phyloP scores from a whole-genome alignment of 1,140 invertebrate species.

The Lepidurus couesii region DNA sequence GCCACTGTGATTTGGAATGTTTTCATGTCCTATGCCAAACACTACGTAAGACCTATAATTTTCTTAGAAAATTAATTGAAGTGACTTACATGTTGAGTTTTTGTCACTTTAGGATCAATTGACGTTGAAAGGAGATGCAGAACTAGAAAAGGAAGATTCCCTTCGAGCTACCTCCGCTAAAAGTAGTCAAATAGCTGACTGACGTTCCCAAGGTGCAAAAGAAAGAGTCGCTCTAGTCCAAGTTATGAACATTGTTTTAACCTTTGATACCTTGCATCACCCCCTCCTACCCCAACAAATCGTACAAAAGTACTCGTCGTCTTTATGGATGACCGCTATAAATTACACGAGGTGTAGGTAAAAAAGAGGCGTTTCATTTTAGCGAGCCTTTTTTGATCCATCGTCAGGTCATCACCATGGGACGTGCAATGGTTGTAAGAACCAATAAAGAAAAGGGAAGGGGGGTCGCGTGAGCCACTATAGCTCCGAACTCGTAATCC shows the following conservation, averaged over 20 bases:
- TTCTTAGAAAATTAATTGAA: neutral
- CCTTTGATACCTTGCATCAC: neutral
- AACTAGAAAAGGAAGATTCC: neutral
- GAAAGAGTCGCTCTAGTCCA: neutral
- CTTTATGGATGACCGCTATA: neutral
- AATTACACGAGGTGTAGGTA: neutral
- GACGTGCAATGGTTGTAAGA: slow-evolving; percentile 4
- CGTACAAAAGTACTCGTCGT: slow-evolving; percentile 1
- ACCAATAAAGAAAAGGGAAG: slow-evolving; percentile 2
- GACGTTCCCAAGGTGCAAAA: neutral
- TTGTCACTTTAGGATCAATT: slow-evolving; percentile 22
- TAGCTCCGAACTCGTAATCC: slow-evolving; percentile 8
- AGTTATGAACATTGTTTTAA: neutral
- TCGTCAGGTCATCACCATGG: neutral
- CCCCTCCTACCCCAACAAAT: neutral
- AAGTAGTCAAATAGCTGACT: neutral
- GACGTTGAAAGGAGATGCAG: slow-evolving; percentile 1
- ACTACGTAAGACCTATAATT: slow-evolving; percentile 46
- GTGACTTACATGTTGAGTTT: neutral
- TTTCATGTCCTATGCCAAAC: slow-evolving; percentile 72
- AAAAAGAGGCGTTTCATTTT: neutral
- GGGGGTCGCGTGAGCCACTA: neutral
- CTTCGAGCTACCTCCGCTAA: neutral
- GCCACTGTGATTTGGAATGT: slow-evolving; percentile 72
- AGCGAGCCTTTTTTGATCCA: neutral